phyloP scores from a whole-genome alignment of 2,888 invertebrate species.

The Rhagophthalmus giganteus region DNA sequence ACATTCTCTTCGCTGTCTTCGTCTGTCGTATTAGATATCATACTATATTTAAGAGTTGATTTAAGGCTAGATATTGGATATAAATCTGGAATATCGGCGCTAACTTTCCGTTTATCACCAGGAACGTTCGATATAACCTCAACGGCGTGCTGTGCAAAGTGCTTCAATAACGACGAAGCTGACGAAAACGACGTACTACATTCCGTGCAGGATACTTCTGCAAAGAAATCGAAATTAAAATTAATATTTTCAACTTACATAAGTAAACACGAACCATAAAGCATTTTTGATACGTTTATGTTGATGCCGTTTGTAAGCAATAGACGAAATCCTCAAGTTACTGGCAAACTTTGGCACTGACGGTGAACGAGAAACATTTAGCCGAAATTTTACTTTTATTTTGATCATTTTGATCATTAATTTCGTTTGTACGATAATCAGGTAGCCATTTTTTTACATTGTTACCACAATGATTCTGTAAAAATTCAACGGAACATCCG shows the following conservation, averaged over 20 bases:
- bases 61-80: slow-evolving; percentile 36
- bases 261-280: slow-evolving; percentile 10
- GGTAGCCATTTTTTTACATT: slow-evolving; percentile 5
- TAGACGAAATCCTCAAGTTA: too few species aligned
- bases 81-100: slow-evolving; percentile 36
- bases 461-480: slow-evolving; percentile 2
- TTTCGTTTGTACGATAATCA: too few species aligned
- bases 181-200: slow-evolving; percentile 45
- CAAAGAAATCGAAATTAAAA: slow-evolving; percentile 27
- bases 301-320: too few species aligned
- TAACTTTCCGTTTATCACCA: slow-evolving; percentile 14
- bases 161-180: slow-evolving; percentile 48
- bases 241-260: background rate
- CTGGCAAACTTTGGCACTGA: too few species aligned
- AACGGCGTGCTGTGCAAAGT: slow-evolving; percentile 49
- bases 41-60: too few species aligned
- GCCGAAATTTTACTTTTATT: too few species aligned
- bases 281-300: slow-evolving; percentile 7
- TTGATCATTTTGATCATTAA: too few species aligned
- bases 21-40: slow-evolving; percentile 13
- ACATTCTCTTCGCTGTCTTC: slow-evolving; percentile 11
- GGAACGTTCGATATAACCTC: slow-evolving; percentile 3
- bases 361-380: too few species aligned
- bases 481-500: slow-evolving; percentile 11
- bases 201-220: slow-evolving; percentile 45